A percentile compares a stretch with the other conserved stretches of the same genome.
phyloP scores from a whole-genome alignment of 2,113 vertebrate species.

The Athene cunicularia region DNA sequence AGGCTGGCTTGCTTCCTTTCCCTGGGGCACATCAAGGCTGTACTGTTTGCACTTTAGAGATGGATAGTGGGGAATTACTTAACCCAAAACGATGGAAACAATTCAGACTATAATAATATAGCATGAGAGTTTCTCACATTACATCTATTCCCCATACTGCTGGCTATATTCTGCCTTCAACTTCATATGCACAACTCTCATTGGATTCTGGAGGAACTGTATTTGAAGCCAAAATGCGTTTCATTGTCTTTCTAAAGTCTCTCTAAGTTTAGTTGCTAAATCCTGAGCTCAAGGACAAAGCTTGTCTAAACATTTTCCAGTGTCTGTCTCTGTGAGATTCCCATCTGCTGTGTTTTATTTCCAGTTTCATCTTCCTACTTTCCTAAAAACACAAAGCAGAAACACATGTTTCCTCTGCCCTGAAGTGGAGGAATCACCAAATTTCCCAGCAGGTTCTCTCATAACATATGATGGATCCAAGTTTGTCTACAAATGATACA shows the following conservation, averaged over 20 bases:
- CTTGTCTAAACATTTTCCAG: constrained; percentile 43
- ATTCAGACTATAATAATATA: constrained; percentile 57
- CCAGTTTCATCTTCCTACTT: constrained; percentile 35
- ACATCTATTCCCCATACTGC: constrained; percentile 54
- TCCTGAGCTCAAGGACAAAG: constrained; percentile 19
- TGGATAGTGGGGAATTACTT: constrained; percentile 66
- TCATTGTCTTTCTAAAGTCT: constrained; percentile 43
- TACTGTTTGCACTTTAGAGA: constrained; percentile 55
- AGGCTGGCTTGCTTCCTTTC: constrained; percentile 59
- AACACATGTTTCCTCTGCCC: constrained; percentile 18
- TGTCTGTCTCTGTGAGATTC: constrained; percentile 7
- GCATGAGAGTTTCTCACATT: constrained; percentile 57
- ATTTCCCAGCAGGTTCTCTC: constrained; percentile 53
- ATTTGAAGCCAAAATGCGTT: constrained; percentile 46
- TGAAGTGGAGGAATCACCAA: constrained; percentile 12
- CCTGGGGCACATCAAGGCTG: constrained; percentile 44
- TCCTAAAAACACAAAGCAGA: constrained; percentile 50
- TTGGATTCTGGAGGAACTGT: constrained; percentile 1
- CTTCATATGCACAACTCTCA: constrained; percentile 39
- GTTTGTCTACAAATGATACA: constrained; percentile 17
- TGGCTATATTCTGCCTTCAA: constrained; percentile 20
- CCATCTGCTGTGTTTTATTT: constrained; percentile 49
- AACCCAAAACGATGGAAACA: constrained; percentile 64
- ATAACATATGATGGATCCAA: not conserved
- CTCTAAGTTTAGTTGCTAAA: constrained; percentile 15